phyloP scores from a whole-genome alignment of 2,888 invertebrate genomes.

The Amorpha juglandis region DNA sequence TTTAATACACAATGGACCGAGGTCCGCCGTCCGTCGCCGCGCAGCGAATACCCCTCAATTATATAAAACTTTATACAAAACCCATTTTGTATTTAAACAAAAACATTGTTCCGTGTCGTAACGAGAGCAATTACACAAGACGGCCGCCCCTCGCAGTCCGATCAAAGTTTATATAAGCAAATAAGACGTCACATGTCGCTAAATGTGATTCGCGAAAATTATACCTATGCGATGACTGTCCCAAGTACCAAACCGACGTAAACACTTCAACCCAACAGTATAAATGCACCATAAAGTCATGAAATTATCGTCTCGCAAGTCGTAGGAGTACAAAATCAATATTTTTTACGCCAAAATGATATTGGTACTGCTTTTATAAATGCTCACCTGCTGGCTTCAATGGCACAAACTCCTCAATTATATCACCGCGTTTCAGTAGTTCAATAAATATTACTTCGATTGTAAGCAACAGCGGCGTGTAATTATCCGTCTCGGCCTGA shows the following conservation, averaged over 20 bases:
- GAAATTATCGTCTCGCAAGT: background rate
- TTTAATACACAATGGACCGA: constrained; percentile 13
- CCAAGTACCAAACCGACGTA: background rate
- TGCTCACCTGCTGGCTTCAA: constrained; percentile 82
- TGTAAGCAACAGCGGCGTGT: constrained; percentile 86
- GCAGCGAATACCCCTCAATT: constrained; percentile 12
- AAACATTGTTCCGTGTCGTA: constrained; percentile 16
- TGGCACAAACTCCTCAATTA: constrained; percentile 85
- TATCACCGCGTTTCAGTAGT: constrained; percentile 86
- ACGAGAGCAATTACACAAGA: constrained; percentile 46
- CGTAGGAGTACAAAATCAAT: constrained; percentile 51
- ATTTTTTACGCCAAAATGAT: constrained; percentile 46
- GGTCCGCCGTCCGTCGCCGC: background rate
- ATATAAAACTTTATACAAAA: constrained; percentile 17
- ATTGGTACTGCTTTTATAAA: constrained; percentile 31
- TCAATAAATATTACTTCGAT: constrained; percentile 89
- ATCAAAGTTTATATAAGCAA: constrained; percentile 52
- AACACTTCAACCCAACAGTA: background rate
- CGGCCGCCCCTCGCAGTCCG: constrained; percentile 31
- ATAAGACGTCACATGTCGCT: constrained; percentile 55
- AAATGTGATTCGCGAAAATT: constrained; percentile 43
- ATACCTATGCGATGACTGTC: background rate
- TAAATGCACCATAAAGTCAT: background rate
- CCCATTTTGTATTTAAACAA: constrained; percentile 28
- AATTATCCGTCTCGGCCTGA: constrained; percentile 76